Evolutionary conservation across 2,888 invertebrate species (phyloP).

Genomic region (Thymelicus sylvestris): DNA sequence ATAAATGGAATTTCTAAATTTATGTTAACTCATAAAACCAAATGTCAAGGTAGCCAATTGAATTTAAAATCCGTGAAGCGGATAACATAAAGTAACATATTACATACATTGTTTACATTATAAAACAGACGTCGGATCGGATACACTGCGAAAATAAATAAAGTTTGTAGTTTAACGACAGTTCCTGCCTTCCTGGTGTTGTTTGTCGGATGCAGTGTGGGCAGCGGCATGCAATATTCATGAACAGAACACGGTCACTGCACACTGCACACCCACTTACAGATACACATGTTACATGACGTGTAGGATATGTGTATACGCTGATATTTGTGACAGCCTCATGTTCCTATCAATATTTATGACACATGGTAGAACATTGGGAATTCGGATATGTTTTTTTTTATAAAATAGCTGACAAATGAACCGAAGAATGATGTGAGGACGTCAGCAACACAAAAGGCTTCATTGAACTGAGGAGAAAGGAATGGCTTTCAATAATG

Average conservation of each 20-base stretch:
- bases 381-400: not conserved
- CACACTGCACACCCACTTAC: not conserved
- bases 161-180: not conserved
- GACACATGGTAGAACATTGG: too few relatives aligned
- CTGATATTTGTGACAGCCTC: too few relatives aligned
- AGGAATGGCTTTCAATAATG: too few relatives aligned
- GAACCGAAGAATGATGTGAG: too few relatives aligned
- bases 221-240: constrained; percentile 1
- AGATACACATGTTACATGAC: not conserved
- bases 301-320: too few relatives aligned
- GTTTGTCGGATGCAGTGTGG: too few relatives aligned
- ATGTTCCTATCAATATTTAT: too few relatives aligned
- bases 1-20: too few relatives aligned
- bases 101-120: not conserved
- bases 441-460: too few relatives aligned
- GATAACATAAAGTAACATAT: not conserved
- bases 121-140: not conserved
- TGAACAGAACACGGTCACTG: not conserved
- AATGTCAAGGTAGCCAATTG: too few relatives aligned
- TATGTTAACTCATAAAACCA: too few relatives aligned
- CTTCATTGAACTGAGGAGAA: too few relatives aligned
- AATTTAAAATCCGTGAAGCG: not conserved
- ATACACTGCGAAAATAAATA: not conserved
- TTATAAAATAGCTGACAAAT: not conserved
- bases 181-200: not conserved